Evolutionary conservation across 2,113 vertebrate species (phyloP).

Genomic region (Anser brachyrhynchus): DNA sequence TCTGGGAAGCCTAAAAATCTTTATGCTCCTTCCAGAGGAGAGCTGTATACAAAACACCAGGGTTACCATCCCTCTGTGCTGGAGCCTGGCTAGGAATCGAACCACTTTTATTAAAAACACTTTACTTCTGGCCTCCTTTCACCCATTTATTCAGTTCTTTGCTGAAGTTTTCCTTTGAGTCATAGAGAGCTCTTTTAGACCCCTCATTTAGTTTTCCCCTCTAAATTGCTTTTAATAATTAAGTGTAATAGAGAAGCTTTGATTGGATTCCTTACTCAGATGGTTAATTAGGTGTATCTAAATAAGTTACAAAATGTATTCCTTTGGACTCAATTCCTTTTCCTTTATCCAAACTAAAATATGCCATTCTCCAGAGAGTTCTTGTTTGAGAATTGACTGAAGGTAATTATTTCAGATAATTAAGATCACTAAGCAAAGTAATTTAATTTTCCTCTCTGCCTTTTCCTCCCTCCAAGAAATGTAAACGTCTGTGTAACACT

Average conservation of each 20-base stretch:
- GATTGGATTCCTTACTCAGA: conserved; percentile 73
- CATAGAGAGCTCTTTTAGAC: not conserved
- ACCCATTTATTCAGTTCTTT: not conserved
- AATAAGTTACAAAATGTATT: conserved; percentile 68
- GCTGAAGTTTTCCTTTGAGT: not conserved
- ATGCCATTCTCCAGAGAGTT: conserved; percentile 70
- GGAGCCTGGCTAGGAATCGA: not conserved
- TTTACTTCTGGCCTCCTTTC: not conserved
- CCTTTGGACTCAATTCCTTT: conserved; percentile 61
- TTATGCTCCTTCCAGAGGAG: not conserved
- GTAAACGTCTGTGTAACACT: conserved; percentile 57
- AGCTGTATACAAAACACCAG: not conserved
- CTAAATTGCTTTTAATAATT: conserved; percentile 72
- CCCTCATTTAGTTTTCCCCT: not conserved
- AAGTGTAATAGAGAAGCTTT: conserved; percentile 59
- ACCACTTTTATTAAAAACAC: not conserved
- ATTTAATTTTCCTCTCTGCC: conserved; percentile 73
- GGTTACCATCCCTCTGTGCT: not conserved
- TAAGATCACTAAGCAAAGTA: conserved; percentile 79
- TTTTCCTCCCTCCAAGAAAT: conserved; percentile 64
- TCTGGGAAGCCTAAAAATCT: not conserved
- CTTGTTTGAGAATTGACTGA: conserved; percentile 73
- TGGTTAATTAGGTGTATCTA: conserved; percentile 78
- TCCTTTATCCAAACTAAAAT: conserved; percentile 64
- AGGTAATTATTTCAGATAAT: conserved; percentile 83